Conservation (phyloP, 2,797 vertebrate species). For the Hyperoplus lanceolatus region DNA sequence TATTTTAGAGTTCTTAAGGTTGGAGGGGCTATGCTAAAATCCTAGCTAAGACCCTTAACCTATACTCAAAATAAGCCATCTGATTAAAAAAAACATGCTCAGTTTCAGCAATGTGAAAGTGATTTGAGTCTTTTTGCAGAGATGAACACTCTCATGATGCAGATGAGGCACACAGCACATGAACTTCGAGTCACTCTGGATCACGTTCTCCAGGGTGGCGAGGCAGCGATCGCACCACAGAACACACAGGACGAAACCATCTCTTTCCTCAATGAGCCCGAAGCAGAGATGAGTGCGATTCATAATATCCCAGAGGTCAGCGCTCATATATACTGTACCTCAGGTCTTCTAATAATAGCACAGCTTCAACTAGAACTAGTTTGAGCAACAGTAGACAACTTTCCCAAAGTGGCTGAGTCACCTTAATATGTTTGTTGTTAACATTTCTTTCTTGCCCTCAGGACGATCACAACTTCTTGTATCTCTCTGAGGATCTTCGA, state of each 20-base stretch:
- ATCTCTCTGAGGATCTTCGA: conserved; percentile 77
- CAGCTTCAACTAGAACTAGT: not conserved
- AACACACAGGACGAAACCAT: conserved; percentile 64
- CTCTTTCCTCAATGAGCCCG: conserved; percentile 67
- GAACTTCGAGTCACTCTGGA: conserved; percentile 81
- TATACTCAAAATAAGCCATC: not conserved
- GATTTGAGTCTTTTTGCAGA: conserved; percentile 61
- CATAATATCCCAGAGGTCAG: conserved; percentile 72
- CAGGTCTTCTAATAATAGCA: not conserved
- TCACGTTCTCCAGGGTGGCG: conserved; percentile 75
- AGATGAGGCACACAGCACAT: conserved; percentile 84
- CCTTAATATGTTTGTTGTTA: not conserved
- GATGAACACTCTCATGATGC: conserved; percentile 85
- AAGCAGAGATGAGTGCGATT: conserved; percentile 60
- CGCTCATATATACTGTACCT: not conserved
- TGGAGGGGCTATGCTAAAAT: not conserved
- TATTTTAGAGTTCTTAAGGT: not conserved
- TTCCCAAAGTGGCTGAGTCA: not conserved
- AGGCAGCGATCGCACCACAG: conserved; percentile 40
- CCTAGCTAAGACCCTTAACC: not conserved
- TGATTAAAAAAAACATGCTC: not conserved
- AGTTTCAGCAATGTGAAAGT: not conserved
- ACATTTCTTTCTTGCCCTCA: conserved; percentile 31
- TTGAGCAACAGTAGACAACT: not conserved
- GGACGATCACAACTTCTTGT: conserved; percentile 73